Evolutionary conservation across 2,797 vertebrate genomes (phyloP), one percentile per base, ranked within the genome.

Genomic region (Luscinia luscinia): DNA sequence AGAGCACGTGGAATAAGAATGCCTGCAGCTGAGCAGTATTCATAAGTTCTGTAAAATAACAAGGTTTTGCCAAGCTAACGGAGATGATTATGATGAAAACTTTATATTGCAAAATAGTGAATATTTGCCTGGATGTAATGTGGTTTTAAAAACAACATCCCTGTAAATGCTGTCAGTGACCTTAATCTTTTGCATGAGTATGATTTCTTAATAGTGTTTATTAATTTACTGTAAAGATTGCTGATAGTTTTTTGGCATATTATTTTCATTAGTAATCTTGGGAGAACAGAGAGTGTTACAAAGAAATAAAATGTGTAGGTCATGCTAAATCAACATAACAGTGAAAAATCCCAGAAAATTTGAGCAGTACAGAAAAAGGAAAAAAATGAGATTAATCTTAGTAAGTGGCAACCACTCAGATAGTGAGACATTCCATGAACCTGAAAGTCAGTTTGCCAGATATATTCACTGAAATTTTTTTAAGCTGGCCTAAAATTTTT

Each of bases 181-280:
- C 3, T 0, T 74, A 34, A 59, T 87, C 14, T 81, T 83, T 91
- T 79, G 70, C 23, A 19, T 64, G 43, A 82, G 14, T 67, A 23
- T 80, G 22, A 67, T 92, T 93, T 85, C 81, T 84, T 94, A 64
- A 61, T 20, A 57, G n/a, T 51, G 27, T 43, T 90, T 93, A 49
- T 70, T 72, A 58, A 74, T 85, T 88, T 78, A 32, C 40, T 77
- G 23, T 45, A 43, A 73, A 87, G 63, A 73, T 64, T 85, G 30
- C 20, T 82, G 38, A 70, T 87, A 43, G n/a, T 15, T 70, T 90
- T 85, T 85, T 69, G 0, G 12, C 28, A 28, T 74, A 77, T 74
- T 83, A 18, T 69, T 41, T 79, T 89, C 9, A 66, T 91, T 91
- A 87, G 87, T 84, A 74, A 63, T 72, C 36, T 72, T 48, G 30